Percentiles rank a stretch among this genome's conserved stretches.
These are phyloP conservation scores for Gallinago media DNA, from an alignment of 2,113 vertebrate genomes.

Conservation along the genomic window DNA sequence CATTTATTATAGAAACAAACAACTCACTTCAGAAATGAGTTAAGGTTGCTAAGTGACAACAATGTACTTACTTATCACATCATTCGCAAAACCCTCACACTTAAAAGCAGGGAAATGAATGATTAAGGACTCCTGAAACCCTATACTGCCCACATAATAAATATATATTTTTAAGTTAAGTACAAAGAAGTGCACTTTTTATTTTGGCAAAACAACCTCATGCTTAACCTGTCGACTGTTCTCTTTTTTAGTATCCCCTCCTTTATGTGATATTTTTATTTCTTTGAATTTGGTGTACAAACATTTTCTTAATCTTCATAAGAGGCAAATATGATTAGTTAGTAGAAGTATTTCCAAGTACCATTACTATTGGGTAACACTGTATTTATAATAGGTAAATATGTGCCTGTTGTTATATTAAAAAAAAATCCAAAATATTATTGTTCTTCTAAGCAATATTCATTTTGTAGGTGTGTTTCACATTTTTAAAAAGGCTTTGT, in stretches of 20 bases:
- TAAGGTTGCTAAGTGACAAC: constrained; percentile 75
- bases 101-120: constrained; percentile 64
- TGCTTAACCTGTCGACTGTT: not conserved
- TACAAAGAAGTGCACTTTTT: constrained; percentile 10
- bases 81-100: constrained; percentile 56
- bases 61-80: constrained; percentile 65
- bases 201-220: not conserved
- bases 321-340: not conserved
- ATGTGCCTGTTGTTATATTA: not conserved
- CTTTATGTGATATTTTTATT: not conserved
- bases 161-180: not conserved
- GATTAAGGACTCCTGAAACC: constrained; percentile 51
- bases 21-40: constrained; percentile 58
- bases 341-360: not conserved
- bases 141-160: constrained; percentile 22
- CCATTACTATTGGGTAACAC: not conserved
- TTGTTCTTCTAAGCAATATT: not conserved
- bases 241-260: not conserved
- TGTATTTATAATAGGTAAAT: not conserved
- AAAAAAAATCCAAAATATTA: not conserved
- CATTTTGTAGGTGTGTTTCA: not conserved
- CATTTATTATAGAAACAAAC: constrained; percentile 73
- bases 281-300: not conserved
- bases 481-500: not conserved
- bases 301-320: not conserved